Percentiles rank a stretch among this genome's conserved stretches.
Conservation (phyloP, 2,888 invertebrate genomes). For the Noctua janthe region DNA sequence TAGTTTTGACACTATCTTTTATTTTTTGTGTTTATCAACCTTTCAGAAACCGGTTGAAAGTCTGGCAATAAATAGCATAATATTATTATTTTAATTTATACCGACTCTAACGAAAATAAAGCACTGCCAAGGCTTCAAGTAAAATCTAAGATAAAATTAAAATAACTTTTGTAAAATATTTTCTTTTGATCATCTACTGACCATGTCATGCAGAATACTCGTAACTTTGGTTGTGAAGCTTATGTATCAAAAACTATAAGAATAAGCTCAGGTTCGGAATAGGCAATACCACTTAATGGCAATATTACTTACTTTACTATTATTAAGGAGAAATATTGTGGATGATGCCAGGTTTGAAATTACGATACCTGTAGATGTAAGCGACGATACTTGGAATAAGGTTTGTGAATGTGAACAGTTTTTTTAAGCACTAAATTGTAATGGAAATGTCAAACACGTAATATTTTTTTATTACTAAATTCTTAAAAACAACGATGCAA, state of each 20-base stretch:
- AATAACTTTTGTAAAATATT: constrained; percentile 60
- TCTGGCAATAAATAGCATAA: constrained; percentile 42
- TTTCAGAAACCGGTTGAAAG: background rate
- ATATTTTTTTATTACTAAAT: background rate
- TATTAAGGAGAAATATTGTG: constrained; percentile 36
- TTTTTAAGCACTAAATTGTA: background rate
- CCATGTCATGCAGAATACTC: constrained; percentile 67
- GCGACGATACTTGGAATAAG: background rate
- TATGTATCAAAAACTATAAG: constrained; percentile 56
- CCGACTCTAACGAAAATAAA: background rate
- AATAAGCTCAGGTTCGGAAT: constrained; percentile 48
- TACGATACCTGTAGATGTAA: background rate
- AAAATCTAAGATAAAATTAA: constrained; percentile 8
- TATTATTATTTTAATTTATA: constrained; percentile 29
- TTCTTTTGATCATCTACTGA: constrained; percentile 39
- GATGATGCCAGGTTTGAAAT: constrained; percentile 51
- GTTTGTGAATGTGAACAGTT: background rate
- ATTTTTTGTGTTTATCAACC: background rate
- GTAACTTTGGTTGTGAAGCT: constrained; percentile 66
- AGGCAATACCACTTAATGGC: constrained; percentile 68
- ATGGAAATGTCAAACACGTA: background rate
- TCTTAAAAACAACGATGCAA: background rate
- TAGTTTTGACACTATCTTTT: background rate
- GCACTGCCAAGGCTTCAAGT: constrained; percentile 23
- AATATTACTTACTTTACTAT: constrained; percentile 64